Evolutionary conservation across 1,140 invertebrate species (phyloP).

Genomic region (Drosophila willistoni): DNA sequence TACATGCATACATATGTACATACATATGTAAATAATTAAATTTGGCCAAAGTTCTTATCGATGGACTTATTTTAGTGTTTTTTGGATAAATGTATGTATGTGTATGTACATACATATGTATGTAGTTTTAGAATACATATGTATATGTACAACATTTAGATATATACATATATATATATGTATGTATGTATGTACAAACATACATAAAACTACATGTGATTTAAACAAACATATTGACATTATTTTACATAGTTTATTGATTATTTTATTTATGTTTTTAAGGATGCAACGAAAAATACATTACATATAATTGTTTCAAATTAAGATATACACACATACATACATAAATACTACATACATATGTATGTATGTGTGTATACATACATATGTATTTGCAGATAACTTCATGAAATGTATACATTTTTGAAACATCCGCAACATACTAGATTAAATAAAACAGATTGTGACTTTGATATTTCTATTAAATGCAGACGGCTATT

Average conservation of each 20-base stretch:
- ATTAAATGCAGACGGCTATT: constrained; percentile 27
- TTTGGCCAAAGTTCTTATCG: too few relatives aligned
- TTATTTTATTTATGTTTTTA: constrained; percentile 11
- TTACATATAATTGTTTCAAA: constrained; percentile 8
- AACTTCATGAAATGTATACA: neutral
- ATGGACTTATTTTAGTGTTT: constrained; percentile 4
- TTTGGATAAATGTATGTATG: constrained; percentile 10
- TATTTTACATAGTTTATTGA: neutral
- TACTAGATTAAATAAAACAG: constrained; percentile 54
- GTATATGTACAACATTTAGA: too few relatives aligned
- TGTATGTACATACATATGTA: constrained; percentile 13
- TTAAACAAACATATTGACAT: too few relatives aligned
- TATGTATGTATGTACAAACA: constrained; percentile 23
- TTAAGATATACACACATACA: constrained; percentile 26
- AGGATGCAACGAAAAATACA: constrained; percentile 17
- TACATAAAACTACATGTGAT: neutral
- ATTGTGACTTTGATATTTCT: constrained; percentile 55
- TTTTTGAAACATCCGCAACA: neutral
- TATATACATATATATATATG: too few relatives aligned
- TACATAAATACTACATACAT: neutral
- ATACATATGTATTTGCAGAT: neutral
- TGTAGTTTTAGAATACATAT: too few relatives aligned
- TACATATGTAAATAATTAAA: neutral
- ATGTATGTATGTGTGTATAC: neutral
- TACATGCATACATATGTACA: neutral